Conservation (phyloP, 2,113 vertebrate genomes). For the Pelecanoides urinatrix region DNA sequence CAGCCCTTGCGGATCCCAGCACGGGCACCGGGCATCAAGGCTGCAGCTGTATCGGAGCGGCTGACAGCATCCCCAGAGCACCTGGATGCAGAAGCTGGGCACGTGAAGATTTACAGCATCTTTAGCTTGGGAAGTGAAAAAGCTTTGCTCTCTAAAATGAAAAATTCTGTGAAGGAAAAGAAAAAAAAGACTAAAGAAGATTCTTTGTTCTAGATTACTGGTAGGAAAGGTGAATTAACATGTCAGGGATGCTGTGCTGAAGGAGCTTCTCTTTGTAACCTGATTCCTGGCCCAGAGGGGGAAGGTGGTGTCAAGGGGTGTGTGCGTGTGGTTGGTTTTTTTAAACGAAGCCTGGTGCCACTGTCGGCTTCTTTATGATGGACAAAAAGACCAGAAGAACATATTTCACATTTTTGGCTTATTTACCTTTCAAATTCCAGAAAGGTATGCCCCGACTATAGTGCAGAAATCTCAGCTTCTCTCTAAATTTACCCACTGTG, state of each 20-base stretch:
- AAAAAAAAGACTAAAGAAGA: neutral
- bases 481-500: neutral
- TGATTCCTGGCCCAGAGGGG: neutral
- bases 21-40: neutral
- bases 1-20: neutral
- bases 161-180: neutral
- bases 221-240: neutral
- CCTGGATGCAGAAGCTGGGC: neutral
- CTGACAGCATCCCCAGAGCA: neutral
- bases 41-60: neutral
- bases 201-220: neutral
- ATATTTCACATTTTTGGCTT: neutral
- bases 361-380: neutral
- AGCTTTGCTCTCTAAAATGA: neutral
- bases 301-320: neutral
- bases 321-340: fast-evolving
- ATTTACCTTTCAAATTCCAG: neutral
- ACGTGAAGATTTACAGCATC: neutral
- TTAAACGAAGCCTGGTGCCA: neutral
- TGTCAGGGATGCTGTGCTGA: neutral
- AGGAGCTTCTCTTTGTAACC: neutral
- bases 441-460: fast-evolving
- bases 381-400: neutral
- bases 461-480: neutral
- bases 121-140: neutral